Evolutionary conservation across 2,113 vertebrate species (phyloP).

Genomic region (Tetrax tetrax): DNA sequence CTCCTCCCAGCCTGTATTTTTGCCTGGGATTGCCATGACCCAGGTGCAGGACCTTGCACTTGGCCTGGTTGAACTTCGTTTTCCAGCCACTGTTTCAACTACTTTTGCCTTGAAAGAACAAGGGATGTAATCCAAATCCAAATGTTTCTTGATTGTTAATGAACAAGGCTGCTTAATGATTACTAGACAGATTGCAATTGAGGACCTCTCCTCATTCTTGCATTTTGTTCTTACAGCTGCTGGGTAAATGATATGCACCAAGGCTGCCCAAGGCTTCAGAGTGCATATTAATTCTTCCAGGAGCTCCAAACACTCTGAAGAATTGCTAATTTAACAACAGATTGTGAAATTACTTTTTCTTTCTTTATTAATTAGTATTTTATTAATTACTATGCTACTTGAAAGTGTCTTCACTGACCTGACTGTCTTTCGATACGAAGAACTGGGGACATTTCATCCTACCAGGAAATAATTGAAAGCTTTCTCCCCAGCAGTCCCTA

Average conservation of each 20-base stretch:
- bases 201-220: neutral
- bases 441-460: neutral
- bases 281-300: conserved; percentile 46
- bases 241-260: neutral
- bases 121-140: conserved; percentile 23
- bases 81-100: conserved; percentile 7
- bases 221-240: conserved; percentile 31
- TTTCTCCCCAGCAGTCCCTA: neutral
- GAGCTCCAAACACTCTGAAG: conserved; percentile 34
- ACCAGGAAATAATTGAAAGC: conserved; percentile 20
- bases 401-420: conserved; percentile 14
- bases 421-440: neutral
- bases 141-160: conserved; percentile 38
- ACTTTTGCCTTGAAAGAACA: neutral
- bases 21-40: too few relatives aligned
- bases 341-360: conserved; percentile 61
- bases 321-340: conserved; percentile 61
- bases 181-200: neutral
- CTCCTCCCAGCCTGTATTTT: too few relatives aligned
- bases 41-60: too few relatives aligned
- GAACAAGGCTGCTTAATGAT: conserved; percentile 15
- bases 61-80: neutral
- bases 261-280: conserved; percentile 27
- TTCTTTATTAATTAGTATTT: too few relatives aligned
- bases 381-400: conserved; percentile 39